These are phyloP conservation scores for Dendrocopos noguchii DNA, from an alignment of 2,113 vertebrate species.

Conservation along the genomic window DNA sequence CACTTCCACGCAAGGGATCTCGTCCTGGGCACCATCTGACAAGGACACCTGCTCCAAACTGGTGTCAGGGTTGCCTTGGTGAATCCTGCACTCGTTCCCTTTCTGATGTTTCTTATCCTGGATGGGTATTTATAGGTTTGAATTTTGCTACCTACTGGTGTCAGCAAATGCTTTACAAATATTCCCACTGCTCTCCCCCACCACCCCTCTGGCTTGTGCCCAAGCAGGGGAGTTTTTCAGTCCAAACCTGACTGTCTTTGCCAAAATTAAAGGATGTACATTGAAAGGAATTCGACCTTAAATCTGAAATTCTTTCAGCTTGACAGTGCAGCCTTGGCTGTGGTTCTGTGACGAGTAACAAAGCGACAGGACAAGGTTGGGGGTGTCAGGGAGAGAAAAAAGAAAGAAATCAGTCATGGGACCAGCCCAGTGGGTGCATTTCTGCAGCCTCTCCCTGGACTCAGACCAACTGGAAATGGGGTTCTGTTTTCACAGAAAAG, in stretches of 20 bases:
- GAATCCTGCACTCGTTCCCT: background rate
- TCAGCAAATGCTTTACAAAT: slow-evolving; percentile 39
- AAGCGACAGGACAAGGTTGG: background rate
- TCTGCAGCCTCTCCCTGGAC: background rate
- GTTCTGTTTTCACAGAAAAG: background rate
- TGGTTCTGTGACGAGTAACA: background rate
- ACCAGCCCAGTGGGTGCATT: background rate
- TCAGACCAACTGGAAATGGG: fast-evolving
- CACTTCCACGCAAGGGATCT: background rate
- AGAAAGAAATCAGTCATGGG: background rate
- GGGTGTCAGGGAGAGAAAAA: fast-evolving
- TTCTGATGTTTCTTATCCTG: slow-evolving; percentile 4
- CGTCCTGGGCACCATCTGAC: background rate
- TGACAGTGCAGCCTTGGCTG: background rate
- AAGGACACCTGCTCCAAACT: background rate
- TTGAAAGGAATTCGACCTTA: background rate
- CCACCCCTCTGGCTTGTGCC: background rate
- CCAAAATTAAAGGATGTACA: background rate
- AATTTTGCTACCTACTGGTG: slow-evolving; percentile 30
- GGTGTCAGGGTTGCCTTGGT: background rate
- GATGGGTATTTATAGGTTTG: slow-evolving; percentile 14
- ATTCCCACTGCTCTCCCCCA: background rate
- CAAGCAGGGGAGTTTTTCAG: background rate
- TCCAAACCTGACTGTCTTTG: background rate
- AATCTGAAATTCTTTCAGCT: background rate